Conservation (phyloP, 2,113 vertebrate species). For the Thamnaconus septentrionalis region DNA sequence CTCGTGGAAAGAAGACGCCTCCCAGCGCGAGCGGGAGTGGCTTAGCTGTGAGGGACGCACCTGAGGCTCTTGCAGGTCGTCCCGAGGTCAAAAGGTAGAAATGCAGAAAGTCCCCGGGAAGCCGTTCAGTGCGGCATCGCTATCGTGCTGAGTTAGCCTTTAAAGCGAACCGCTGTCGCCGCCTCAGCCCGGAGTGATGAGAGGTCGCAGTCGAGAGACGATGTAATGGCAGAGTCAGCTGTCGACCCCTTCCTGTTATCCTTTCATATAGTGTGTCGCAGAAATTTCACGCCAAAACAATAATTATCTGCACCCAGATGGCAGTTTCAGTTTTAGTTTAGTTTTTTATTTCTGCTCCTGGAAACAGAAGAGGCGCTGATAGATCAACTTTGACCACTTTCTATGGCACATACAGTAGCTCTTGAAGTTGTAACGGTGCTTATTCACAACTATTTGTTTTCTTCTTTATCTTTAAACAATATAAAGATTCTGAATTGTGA, state of each 20-base stretch:
- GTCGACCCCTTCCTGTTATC: constrained; percentile 54
- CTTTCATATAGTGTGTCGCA: constrained; percentile 29
- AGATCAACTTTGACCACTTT: constrained; percentile 5
- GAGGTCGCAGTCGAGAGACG: constrained; percentile 53
- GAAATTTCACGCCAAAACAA: constrained; percentile 58
- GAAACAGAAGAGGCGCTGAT: constrained; percentile 10
- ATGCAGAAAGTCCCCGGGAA: constrained; percentile 33
- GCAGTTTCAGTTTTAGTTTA: constrained; percentile 5
- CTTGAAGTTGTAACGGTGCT: no score
- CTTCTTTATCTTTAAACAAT: no score
- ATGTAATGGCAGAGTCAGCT: constrained; percentile 44
- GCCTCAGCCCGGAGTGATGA: constrained; percentile 48
- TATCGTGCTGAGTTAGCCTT: constrained; percentile 65
- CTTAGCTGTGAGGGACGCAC: constrained; percentile 36
- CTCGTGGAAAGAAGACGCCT: no score
- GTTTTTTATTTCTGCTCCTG: constrained; percentile 1
- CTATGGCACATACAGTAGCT: no score
- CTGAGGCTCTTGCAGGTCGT: constrained; percentile 43
- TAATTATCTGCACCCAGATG: constrained; percentile 51
- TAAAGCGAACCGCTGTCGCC: constrained; percentile 50
- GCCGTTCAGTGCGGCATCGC: constrained; percentile 51
- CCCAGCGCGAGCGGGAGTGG: no score
- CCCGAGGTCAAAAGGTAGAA: constrained; percentile 50
- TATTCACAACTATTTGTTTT: no score
- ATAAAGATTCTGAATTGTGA: no score